Evolutionary conservation across 2,113 vertebrate genomes (phyloP).

Genomic region (Nestor notabilis): DNA sequence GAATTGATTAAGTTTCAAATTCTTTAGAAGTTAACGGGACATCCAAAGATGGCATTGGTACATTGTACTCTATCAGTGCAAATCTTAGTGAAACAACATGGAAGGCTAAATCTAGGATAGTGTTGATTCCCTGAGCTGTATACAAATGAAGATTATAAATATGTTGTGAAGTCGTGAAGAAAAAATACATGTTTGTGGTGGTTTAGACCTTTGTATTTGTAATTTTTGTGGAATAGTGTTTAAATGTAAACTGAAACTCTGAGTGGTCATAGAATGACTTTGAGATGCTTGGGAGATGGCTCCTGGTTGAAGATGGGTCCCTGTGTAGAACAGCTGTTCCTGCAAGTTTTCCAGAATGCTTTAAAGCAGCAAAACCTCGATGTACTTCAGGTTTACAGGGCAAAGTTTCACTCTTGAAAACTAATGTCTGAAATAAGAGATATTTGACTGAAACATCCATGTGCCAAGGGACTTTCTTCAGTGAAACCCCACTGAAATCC

Average conservation of each 20-base stretch:
- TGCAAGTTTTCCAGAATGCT: not conserved
- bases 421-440: not conserved
- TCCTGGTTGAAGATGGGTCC: not conserved
- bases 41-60: not conserved
- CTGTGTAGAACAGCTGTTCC: fast-evolving
- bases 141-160: not conserved
- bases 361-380: not conserved
- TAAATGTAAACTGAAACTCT: not conserved
- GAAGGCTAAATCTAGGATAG: not conserved
- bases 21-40: not conserved
- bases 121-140: not conserved
- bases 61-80: not conserved
- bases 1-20: not conserved
- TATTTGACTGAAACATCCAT: fast-evolving
- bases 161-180: not conserved
- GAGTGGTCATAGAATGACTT: slow-evolving; percentile 42
- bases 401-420: not conserved
- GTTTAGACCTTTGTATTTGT: not conserved
- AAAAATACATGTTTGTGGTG: not conserved
- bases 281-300: slow-evolving; percentile 34
- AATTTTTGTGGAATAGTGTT: not conserved
- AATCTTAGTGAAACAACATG: not conserved
- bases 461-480: fast-evolving
- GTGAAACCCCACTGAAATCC: not conserved
- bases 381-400: not conserved